A percentile compares a stretch with the other conserved stretches of the same genome.
Evolutionary conservation across 2,113 vertebrate species (phyloP).

Genomic region (Geothlypis trichas): DNA sequence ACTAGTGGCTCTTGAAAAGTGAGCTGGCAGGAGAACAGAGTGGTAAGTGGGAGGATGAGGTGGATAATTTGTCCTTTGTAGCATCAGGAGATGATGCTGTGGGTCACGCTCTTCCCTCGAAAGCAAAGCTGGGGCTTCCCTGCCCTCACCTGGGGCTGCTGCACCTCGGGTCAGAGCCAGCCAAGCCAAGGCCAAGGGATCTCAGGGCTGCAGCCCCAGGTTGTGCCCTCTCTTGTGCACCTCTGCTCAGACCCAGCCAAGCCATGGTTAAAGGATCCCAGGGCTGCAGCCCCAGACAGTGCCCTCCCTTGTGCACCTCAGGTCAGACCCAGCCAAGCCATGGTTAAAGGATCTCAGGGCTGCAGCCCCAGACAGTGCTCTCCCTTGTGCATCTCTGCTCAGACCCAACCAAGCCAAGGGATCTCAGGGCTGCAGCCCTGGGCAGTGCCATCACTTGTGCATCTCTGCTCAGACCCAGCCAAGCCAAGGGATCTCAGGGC

Average conservation of each 20-base stretch:
- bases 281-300: background rate
- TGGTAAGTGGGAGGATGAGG: background rate
- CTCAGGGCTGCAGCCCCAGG: background rate
- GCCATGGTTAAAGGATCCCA: background rate
- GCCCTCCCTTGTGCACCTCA: background rate
- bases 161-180: background rate
- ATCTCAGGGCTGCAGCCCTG: background rate
- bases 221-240: background rate
- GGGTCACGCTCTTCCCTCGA: background rate
- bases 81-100: background rate
- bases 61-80: constrained; percentile 3
- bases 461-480: no score
- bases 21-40: constrained; percentile 37
- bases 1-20: background rate
- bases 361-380: no score
- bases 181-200: rapidly evolving
- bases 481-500: background rate
- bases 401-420: no score
- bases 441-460: background rate
- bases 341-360: no score
- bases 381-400: no score
- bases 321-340: no score
- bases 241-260: no score
- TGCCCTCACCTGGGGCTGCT: background rate
- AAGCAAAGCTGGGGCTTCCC: background rate